Evolutionary conservation across 2,888 invertebrate genomes (phyloP).

Genomic region (Chorisops tibialis): DNA sequence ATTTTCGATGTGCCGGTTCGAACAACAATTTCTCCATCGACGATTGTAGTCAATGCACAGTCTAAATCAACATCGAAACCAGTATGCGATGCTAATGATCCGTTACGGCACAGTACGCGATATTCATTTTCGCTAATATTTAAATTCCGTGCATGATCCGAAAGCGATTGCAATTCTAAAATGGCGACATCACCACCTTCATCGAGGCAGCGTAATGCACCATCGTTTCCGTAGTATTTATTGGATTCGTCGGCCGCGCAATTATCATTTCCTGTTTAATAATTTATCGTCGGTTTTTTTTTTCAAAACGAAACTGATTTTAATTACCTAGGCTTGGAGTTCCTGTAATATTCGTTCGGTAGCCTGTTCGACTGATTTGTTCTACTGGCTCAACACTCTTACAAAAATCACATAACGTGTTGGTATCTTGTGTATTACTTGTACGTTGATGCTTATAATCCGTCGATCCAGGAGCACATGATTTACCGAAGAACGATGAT

Average conservation of each 20-base stretch:
- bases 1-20: slow-evolving; percentile 47
- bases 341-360: slow-evolving; percentile 5
- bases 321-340: neutral
- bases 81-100: slow-evolving; percentile 53
- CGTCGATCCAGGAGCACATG: slow-evolving; percentile 62
- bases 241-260: slow-evolving; percentile 58
- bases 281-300: neutral
- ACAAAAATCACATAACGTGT: slow-evolving; percentile 45
- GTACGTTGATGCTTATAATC: slow-evolving; percentile 53
- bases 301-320: neutral
- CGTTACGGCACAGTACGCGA: slow-evolving; percentile 61
- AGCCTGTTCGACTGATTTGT: neutral
- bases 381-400: neutral
- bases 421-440: slow-evolving; percentile 34
- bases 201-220: slow-evolving; percentile 59
- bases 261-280: neutral
- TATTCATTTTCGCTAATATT: slow-evolving; percentile 49
- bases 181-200: slow-evolving; percentile 60
- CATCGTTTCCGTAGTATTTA: slow-evolving; percentile 59
- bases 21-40: slow-evolving; percentile 61
- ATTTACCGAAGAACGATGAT: slow-evolving; percentile 57
- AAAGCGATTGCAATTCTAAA: slow-evolving; percentile 55
- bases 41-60: slow-evolving; percentile 59
- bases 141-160: slow-evolving; percentile 48
- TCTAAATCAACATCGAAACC: slow-evolving; percentile 56